Conservation (phyloP, 92 coral and sea anemone genomes). For the Phenganax marumi region DNA sequence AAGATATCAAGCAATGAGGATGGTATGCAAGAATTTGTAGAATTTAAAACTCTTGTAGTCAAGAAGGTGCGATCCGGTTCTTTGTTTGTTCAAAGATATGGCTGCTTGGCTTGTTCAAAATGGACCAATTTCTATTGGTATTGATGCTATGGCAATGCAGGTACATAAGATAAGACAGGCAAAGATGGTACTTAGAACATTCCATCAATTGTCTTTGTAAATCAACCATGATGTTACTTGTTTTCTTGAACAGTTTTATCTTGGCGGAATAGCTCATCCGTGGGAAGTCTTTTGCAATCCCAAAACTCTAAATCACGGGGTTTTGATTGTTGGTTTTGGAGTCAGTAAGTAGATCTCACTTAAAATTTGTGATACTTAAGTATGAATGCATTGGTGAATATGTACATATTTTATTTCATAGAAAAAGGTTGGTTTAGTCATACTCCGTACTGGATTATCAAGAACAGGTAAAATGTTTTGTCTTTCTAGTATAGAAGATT, state of each 20-base stretch:
- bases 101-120: slow-evolving; percentile 93
- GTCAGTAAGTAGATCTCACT: slow-evolving; percentile 79
- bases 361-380: not conserved
- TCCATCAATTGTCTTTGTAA: not conserved
- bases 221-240: not conserved
- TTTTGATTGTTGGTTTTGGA: slow-evolving; percentile 92
- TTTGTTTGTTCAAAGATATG: slow-evolving; percentile 62
- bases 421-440: slow-evolving; percentile 64
- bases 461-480: slow-evolving; percentile 66
- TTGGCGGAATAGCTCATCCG: slow-evolving; percentile 94
- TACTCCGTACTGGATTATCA: slow-evolving; percentile 97
- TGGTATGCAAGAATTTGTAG: slow-evolving; percentile 42
- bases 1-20: slow-evolving; percentile 83
- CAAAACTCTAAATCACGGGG: slow-evolving; percentile 76
- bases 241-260: slow-evolving; percentile 64
- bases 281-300: slow-evolving; percentile 93
- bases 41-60: not conserved
- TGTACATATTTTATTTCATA: slow-evolving; percentile 7
- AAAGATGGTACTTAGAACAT: no score
- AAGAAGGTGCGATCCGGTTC: not conserved
- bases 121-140: slow-evolving; percentile 98
- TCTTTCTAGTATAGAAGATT: not conserved
- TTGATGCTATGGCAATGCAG: slow-evolving; percentile 96
- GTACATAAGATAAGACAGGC: slow-evolving; percentile 27
- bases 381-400: not conserved